These are phyloP conservation scores for Corythaixoides concolor DNA, from an alignment of 2,113 vertebrate genomes.

Conservation along the genomic window DNA sequence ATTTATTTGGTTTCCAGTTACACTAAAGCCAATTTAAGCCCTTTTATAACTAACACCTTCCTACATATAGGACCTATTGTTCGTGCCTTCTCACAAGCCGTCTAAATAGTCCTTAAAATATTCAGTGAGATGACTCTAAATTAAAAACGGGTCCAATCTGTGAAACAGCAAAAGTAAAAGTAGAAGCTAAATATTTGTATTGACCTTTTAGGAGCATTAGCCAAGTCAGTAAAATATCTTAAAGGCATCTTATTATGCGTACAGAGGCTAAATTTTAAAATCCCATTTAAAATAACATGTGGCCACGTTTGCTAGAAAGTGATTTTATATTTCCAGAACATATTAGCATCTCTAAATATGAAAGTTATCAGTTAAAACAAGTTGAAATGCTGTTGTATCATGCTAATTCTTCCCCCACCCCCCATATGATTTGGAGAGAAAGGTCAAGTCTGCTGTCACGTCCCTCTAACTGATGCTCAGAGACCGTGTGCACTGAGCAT, in stretches of 20 bases:
- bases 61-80: constrained; percentile 43
- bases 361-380: constrained; percentile 54
- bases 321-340: constrained; percentile 51
- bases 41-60: constrained; percentile 63
- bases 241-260: neutral
- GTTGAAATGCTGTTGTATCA: constrained; percentile 45
- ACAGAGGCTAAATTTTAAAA: constrained; percentile 6
- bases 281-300: constrained; percentile 8
- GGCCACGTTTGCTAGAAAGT: neutral
- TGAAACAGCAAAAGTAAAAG: neutral
- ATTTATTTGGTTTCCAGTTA: constrained; percentile 64
- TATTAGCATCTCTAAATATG: constrained; percentile 31
- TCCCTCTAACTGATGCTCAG: constrained; percentile 73
- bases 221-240: constrained; percentile 3
- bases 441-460: constrained; percentile 77
- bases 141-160: constrained; percentile 35
- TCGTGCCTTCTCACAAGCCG: constrained; percentile 2
- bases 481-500: constrained; percentile 65
- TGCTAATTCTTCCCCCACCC: constrained; percentile 59
- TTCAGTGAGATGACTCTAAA: constrained; percentile 24
- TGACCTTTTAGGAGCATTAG: constrained; percentile 39
- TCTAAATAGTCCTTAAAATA: constrained; percentile 40
- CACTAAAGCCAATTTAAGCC: constrained; percentile 61
- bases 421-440: constrained; percentile 59
- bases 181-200: constrained; percentile 33